These are phyloP conservation scores for Microtus oregoni DNA, from an alignment of 2,113 vertebrate species.

Conservation along the genomic window DNA sequence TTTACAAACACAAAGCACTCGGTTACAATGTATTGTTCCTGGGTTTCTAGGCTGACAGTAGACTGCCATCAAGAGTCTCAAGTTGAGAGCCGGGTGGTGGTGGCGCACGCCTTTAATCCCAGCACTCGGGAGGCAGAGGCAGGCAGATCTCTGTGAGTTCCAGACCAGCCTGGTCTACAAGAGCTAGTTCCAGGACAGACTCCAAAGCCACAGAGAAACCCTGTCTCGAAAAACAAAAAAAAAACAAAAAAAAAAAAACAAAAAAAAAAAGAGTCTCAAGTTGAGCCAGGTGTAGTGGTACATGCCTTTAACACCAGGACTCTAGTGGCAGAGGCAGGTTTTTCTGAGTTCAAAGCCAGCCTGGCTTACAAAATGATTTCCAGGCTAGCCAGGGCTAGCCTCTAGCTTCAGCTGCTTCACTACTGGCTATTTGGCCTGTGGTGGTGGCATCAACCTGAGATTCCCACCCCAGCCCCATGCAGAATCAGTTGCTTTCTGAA, in stretches of 20 bases:
- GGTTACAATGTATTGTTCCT: no score
- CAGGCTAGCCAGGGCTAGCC: neutral
- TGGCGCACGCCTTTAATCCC: no score
- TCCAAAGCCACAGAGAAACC: no score
- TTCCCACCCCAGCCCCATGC: neutral
- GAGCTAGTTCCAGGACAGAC: no score
- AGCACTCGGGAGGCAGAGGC: no score
- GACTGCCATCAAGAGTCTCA: neutral
- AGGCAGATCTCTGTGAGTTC: no score
- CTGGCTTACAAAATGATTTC: neutral
- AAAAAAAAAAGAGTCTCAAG: neutral
- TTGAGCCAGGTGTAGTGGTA: neutral
- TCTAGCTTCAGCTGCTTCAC: neutral
- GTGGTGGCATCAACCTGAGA: no score
- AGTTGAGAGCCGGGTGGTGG: no score
- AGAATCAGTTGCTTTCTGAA: neutral
- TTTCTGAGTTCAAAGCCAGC: neutral
- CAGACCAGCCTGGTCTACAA: no score
- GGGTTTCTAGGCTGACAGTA: neutral
- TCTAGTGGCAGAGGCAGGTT: neutral
- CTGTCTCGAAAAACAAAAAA: no score
- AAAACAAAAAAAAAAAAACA: no score
- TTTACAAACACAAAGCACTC: neutral
- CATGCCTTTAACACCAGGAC: neutral
- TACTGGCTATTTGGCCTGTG: neutral